These are phyloP conservation scores for Urocyon cinereoargenteus DNA, from an alignment of 2,797 vertebrate species.

Conservation along the genomic window DNA sequence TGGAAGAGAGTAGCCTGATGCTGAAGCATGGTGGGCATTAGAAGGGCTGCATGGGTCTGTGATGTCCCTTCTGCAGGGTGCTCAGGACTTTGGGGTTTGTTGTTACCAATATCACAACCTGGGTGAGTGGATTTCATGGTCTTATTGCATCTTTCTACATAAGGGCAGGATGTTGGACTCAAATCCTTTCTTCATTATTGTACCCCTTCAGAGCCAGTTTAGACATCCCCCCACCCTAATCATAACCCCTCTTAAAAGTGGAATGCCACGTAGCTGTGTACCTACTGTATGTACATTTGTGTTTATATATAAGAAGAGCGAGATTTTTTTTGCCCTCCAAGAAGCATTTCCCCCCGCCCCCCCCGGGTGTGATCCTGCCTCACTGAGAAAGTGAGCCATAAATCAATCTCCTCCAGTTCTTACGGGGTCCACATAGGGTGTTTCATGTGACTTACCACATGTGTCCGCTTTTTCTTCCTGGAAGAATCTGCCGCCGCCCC, in stretches of 20 bases:
- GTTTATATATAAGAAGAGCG: background rate
- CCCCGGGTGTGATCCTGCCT: too few species aligned
- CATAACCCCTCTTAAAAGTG: background rate
- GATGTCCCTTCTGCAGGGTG: background rate
- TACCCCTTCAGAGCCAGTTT: background rate
- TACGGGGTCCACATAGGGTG: background rate
- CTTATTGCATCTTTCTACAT: background rate
- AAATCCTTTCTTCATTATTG: background rate
- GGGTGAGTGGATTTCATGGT: background rate
- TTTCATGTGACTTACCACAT: background rate
- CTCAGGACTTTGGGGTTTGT: background rate
- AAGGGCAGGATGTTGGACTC: background rate
- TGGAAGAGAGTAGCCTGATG: background rate
- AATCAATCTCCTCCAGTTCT: background rate
- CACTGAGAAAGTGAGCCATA: background rate
- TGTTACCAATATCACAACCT: too few species aligned
- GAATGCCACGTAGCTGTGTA: background rate
- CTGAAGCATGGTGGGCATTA: rapidly evolving
- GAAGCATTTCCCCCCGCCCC: background rate
- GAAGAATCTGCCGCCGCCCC: background rate
- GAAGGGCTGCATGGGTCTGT: too few species aligned
- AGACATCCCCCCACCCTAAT: background rate
- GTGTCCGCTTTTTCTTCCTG: background rate
- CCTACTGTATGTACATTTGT: background rate
- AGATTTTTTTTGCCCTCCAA: background rate